A percentile compares a stretch with the other conserved stretches of the same genome.
Conservation (phyloP, 2,113 vertebrate species). For the Octodon degus region DNA sequence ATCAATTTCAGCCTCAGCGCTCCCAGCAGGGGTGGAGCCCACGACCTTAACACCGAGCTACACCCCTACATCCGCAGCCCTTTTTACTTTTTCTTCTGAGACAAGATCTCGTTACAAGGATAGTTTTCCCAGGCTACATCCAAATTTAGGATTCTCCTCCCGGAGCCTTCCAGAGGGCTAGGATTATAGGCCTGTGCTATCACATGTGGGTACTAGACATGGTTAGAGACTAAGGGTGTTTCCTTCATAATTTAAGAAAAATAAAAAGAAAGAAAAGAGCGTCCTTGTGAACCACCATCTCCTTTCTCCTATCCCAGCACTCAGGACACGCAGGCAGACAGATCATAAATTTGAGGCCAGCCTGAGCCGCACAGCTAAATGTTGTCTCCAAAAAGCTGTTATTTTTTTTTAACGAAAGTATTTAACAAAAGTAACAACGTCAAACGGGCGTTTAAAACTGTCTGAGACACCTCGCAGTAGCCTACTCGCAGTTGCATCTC, state of each 20-base stretch:
- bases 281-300: background rate
- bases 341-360: background rate
- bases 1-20: no score
- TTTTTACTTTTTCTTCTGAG: background rate
- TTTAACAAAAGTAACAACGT: no score
- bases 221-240: background rate
- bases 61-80: no score
- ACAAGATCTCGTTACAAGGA: background rate
- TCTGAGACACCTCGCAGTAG: no score
- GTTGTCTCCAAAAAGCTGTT: background rate
- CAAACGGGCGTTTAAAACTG: no score
- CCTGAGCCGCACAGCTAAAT: background rate
- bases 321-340: background rate
- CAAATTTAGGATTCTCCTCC: background rate
- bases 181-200: background rate
- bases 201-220: background rate
- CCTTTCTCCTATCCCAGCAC: background rate
- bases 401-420: no score
- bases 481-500: no score
- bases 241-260: background rate
- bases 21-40: background rate
- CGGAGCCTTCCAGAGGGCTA: background rate
- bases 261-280: background rate
- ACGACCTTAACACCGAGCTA: background rate
- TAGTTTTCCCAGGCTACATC: background rate